These are phyloP conservation scores for Acronicta aceris DNA, from an alignment of 2,888 invertebrate species.

Conservation along the genomic window DNA sequence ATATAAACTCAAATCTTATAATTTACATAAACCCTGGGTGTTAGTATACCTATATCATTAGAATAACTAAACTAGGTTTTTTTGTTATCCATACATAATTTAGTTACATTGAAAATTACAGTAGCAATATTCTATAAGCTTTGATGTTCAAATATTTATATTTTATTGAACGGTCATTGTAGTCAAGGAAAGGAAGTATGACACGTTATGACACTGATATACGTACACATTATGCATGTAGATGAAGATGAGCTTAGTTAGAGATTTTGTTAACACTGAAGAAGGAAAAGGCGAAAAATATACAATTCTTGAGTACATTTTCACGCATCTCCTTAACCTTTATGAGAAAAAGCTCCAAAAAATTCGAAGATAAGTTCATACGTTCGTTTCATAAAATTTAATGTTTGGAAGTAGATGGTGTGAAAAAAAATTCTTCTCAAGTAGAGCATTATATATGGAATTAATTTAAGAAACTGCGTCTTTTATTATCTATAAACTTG, in stretches of 20 bases:
- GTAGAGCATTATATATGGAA: constrained; percentile 42
- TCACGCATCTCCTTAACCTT: constrained; percentile 23
- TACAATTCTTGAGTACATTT: constrained; percentile 18
- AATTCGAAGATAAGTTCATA: constrained; percentile 27
- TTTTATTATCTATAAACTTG: constrained; percentile 41
- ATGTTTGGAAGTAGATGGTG: constrained; percentile 36
- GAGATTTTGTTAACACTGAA: constrained; percentile 13
- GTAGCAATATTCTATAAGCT: no score
- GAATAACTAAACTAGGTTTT: no score
- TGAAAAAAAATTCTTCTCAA: constrained; percentile 39
- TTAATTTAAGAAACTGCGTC: constrained; percentile 45
- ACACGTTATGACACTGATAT: background rate
- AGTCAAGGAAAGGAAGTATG: background rate
- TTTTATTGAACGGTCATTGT: background rate
- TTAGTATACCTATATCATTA: no score
- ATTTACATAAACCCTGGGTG: no score
- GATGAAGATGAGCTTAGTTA: constrained; percentile 32
- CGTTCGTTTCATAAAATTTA: constrained; percentile 50
- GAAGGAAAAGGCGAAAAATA: constrained; percentile 14
- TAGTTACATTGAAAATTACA: no score
- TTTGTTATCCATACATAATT: no score
- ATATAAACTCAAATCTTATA: no score
- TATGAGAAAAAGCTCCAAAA: constrained; percentile 42
- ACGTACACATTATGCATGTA: background rate
- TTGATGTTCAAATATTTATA: no score